A percentile compares a stretch with the other conserved stretches of the same genome.
These are phyloP conservation scores for Rhagologus leucostigma DNA, from an alignment of 2,113 vertebrate species.

Conservation along the genomic window DNA sequence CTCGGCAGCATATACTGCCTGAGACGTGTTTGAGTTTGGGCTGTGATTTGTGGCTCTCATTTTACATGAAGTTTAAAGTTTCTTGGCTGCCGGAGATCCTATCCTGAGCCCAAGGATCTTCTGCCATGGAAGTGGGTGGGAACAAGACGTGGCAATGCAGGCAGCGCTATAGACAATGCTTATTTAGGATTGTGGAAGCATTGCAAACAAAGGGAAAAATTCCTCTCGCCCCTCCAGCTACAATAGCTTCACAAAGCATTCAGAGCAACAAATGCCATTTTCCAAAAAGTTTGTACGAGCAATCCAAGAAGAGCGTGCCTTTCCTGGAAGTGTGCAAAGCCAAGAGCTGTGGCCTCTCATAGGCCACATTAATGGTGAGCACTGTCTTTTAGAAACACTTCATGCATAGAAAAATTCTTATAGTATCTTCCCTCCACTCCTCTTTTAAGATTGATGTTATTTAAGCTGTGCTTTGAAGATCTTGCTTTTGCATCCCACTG, in stretches of 20 bases:
- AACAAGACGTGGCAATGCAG: neutral
- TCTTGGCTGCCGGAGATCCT: constrained; percentile 2
- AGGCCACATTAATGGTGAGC: neutral
- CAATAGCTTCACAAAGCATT: constrained; percentile 3
- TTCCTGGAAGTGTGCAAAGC: neutral
- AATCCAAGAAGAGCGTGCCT: neutral
- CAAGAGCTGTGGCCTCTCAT: neutral
- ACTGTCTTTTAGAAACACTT: neutral
- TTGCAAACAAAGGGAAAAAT: constrained; percentile 43
- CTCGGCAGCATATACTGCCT: neutral
- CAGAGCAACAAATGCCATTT: constrained; percentile 3
- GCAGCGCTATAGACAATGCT: constrained; percentile 41
- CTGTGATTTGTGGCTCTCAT: constrained; percentile 7
- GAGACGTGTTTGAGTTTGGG: neutral
- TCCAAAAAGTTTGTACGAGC: neutral
- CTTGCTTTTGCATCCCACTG: neutral
- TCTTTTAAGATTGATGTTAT: neutral
- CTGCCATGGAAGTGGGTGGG: constrained; percentile 40
- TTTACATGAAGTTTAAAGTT: constrained; percentile 7
- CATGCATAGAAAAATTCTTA: neutral
- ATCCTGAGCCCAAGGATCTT: neutral
- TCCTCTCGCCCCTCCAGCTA: neutral
- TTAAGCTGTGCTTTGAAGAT: constrained; percentile 34
- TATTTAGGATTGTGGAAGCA: constrained; percentile 32
- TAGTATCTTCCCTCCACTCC: neutral